Evolutionary conservation across 2,797 vertebrate species (phyloP).

Genomic region (Sebastes oblongus): DNA sequence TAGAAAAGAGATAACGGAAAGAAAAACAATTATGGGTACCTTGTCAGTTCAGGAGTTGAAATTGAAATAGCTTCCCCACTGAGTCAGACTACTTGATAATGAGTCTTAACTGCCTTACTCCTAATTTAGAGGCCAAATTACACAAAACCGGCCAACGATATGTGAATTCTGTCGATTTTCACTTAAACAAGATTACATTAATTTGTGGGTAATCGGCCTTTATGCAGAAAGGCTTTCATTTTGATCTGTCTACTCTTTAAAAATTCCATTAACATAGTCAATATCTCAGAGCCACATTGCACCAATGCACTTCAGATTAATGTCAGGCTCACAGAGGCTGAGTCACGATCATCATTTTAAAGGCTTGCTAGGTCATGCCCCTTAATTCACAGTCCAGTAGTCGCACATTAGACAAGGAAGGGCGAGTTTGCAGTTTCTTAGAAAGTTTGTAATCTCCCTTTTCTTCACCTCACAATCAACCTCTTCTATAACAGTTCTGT

Average conservation of each 20-base stretch:
- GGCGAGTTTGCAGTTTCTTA: neutral
- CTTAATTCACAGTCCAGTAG: neutral
- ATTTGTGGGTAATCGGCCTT: neutral
- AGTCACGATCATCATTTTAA: slow-evolving; percentile 10
- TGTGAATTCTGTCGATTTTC: neutral
- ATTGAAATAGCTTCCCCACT: neutral
- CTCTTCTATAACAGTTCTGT: neutral
- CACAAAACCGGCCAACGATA: neutral
- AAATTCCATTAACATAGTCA: slow-evolving; percentile 17
- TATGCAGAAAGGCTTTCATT: neutral
- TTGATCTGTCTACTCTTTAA: slow-evolving; percentile 3
- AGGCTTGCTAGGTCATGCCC: neutral
- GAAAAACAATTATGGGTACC: neutral
- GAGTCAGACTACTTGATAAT: neutral
- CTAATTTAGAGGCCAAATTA: neutral
- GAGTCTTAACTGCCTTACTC: neutral
- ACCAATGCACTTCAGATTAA: slow-evolving; percentile 12
- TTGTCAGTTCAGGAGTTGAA: slow-evolving; percentile 6
- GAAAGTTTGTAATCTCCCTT: neutral
- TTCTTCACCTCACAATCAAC: neutral
- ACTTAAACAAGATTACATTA: neutral
- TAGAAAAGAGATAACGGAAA: slow-evolving; percentile 3
- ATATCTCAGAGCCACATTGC: neutral
- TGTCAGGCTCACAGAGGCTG: neutral
- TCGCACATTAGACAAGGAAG: neutral